A percentile compares a stretch with the other conserved stretches of the same genome.
These are phyloP conservation scores for Dolichopus griseipennis DNA, from an alignment of 2,888 invertebrate genomes.

Conservation along the genomic window DNA sequence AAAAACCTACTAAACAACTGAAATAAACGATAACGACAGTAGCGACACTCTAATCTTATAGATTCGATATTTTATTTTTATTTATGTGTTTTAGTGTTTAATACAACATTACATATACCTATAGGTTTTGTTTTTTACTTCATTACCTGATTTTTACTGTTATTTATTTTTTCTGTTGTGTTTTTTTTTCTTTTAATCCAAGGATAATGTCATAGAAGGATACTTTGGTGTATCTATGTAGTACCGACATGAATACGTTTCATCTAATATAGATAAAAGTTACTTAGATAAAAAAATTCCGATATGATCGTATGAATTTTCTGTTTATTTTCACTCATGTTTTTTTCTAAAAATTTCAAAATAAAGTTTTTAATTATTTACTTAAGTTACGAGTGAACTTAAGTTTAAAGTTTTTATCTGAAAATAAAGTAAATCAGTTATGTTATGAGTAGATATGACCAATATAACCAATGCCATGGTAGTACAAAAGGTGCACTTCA, in stretches of 20 bases:
- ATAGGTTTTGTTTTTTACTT: neutral
- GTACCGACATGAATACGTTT: neutral
- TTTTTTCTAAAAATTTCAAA: no score
- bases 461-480: no score
- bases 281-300: no score
- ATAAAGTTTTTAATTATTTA: no score
- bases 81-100: neutral
- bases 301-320: no score
- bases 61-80: neutral
- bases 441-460: no score
- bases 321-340: no score
- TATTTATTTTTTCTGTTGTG: neutral
- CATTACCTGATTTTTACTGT: neutral
- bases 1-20: neutral
- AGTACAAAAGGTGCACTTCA: no score
- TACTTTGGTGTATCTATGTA: neutral
- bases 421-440: no score
- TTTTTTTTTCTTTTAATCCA: neutral
- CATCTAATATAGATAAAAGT: neutral
- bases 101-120: neutral
- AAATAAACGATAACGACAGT: neutral
- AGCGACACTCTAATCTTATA: neutral
- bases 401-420: no score
- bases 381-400: no score
- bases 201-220: conserved; percentile 3